A percentile compares a stretch with the other conserved stretches of the same genome.
These are phyloP conservation scores for Hipparchia semele DNA, from an alignment of 2,888 invertebrate species.

Conservation along the genomic window DNA sequence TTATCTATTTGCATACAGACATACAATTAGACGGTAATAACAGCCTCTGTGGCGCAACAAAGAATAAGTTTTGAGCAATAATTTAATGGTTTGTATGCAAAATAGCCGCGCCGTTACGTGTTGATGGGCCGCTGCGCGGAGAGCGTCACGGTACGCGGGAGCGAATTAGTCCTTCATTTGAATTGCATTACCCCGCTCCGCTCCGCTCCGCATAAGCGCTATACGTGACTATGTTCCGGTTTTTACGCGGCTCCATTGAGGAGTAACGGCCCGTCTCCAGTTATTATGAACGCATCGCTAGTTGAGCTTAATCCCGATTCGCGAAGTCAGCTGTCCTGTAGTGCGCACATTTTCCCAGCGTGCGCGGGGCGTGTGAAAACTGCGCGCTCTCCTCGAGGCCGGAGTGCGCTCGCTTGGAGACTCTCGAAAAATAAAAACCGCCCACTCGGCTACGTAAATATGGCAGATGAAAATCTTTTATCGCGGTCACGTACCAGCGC, in stretches of 20 bases:
- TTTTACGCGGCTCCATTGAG: slow-evolving; percentile 60
- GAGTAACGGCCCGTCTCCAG: slow-evolving; percentile 53
- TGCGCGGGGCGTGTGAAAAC: slow-evolving; percentile 75
- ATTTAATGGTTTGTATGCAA: slow-evolving; percentile 83
- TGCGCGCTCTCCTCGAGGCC: slow-evolving; percentile 56
- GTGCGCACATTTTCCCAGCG: slow-evolving; percentile 60
- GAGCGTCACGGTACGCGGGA: slow-evolving; percentile 78
- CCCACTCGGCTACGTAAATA: slow-evolving; percentile 82
- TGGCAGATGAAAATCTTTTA: slow-evolving; percentile 83
- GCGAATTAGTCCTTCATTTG: slow-evolving; percentile 80
- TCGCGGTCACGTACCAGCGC: slow-evolving; percentile 81
- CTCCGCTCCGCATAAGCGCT: slow-evolving; percentile 62
- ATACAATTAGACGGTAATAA: slow-evolving; percentile 81
- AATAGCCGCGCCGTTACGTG: slow-evolving; percentile 80
- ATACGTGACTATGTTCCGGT: slow-evolving; percentile 62
- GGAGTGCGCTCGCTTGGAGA: slow-evolving; percentile 64
- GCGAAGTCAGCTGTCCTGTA: slow-evolving; percentile 25
- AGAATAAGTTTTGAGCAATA: slow-evolving; percentile 83
- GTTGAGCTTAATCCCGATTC: slow-evolving; percentile 31
- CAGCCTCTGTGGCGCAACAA: slow-evolving; percentile 79
- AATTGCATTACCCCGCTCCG: slow-evolving; percentile 74
- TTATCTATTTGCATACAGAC: slow-evolving; percentile 79
- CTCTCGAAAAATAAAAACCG: slow-evolving; percentile 80
- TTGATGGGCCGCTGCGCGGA: slow-evolving; percentile 77
- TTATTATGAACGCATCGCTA: slow-evolving; percentile 60